Evolutionary conservation across 2,113 vertebrate species (phyloP), one percentile per base, ranked within the genome.

Genomic region (Clinocottus analis): DNA sequence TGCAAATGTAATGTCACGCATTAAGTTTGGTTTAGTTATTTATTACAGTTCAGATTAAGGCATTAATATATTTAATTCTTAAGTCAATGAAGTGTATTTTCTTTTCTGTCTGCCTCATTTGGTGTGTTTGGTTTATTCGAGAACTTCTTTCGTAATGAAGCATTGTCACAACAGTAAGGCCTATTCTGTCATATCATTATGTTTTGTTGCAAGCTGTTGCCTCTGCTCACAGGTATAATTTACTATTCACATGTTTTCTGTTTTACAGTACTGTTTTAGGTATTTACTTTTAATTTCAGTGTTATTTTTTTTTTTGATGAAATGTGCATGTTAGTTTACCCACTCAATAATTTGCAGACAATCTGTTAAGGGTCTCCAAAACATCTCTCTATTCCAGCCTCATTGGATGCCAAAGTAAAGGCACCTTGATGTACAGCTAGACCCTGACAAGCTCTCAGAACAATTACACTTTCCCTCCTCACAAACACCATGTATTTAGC

Each of bases 401-500:
- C 21, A 60, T 13, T 2, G n/a, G n/a, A 29, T 25, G 2, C 35
- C 19, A 10, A 62, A n/a, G 33, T 58, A 21, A 39, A 64, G 63
- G 41, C 5, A 47, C 27, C 39, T 69, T 33, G 13, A 31, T 51
- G 19, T 33, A 11, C 7, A 49, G 65, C 33, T 61, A 27, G 37
- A 85, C 27, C 56, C n/a, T 62, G 69, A 65, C 74, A 70, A 60
- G 59, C 58, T 82, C 56, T 61, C n/a, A 59, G 71, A 47, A 65
- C 78, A 78, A 81, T 82, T 67, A 63, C 56, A 79, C 60, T 60
- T 67, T 9, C 41, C 55, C 65, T 56, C 37, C 71, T 66, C 59
- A 31, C 60, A 59, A 66, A 68, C 63, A 70, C 68, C 82, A 73
- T 84, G 84, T 86, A 88, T 90, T 92, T 93, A 92, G 78, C 87